phyloP scores from a whole-genome alignment of 2,797 vertebrate genomes.

The Podarcis siculus region DNA sequence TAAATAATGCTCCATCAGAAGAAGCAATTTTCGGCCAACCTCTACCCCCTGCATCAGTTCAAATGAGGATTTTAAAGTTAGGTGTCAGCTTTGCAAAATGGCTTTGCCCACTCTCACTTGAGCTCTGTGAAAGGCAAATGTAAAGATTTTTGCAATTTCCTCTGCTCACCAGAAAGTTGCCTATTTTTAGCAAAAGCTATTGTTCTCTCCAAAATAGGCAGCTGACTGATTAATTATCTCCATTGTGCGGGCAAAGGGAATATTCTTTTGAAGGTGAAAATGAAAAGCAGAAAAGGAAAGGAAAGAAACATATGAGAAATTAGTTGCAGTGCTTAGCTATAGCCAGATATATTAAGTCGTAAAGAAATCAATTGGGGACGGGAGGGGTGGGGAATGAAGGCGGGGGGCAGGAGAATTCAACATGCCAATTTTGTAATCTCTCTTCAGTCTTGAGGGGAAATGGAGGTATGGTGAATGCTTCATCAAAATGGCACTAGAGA shows the following conservation, averaged over 20 bases:
- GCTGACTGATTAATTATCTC: slow-evolving; percentile 38
- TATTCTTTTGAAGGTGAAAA: slow-evolving; percentile 24
- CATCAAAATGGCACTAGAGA: not conserved
- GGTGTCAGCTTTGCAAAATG: slow-evolving; percentile 60
- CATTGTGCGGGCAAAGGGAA: not conserved
- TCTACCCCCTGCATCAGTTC: slow-evolving; percentile 50
- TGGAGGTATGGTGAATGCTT: not conserved
- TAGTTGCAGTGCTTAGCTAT: not conserved
- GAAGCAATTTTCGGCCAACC: slow-evolving; percentile 66
- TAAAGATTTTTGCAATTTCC: slow-evolving; percentile 46
- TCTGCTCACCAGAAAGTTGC: not conserved
- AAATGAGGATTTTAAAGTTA: slow-evolving; percentile 61
- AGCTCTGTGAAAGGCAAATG: slow-evolving; percentile 46
- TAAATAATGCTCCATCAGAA: slow-evolving; percentile 64
- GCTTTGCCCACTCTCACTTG: slow-evolving; percentile 24
- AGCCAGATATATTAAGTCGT: not conserved
- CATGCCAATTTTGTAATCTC: not conserved
- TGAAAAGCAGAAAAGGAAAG: slow-evolving; percentile 39
- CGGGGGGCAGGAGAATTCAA: not conserved
- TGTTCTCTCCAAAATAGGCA: slow-evolving; percentile 39
- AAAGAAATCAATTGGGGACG: not conserved
- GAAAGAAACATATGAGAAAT: not conserved
- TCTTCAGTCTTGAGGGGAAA: not conserved
- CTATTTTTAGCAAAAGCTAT: slow-evolving; percentile 34
- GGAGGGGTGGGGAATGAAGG: too few relatives aligned